phyloP scores from a whole-genome alignment of 2,113 vertebrate genomes.

The Maccullochella peelii region DNA sequence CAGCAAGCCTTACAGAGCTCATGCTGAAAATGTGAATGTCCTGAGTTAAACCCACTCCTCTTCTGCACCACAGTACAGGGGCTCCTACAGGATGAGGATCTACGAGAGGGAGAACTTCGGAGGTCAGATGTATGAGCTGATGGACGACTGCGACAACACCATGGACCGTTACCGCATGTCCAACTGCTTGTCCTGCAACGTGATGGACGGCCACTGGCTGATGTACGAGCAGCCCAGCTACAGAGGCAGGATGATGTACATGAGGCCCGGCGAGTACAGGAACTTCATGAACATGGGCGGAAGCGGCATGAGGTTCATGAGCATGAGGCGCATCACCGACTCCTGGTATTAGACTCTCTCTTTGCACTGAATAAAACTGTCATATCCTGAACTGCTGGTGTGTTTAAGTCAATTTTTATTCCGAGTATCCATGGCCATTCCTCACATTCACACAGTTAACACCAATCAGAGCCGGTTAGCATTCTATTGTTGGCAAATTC shows the following conservation, averaged over 20 bases:
- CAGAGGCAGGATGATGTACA: conserved; percentile 81
- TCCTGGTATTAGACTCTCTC: conserved; percentile 72
- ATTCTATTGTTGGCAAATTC: neutral
- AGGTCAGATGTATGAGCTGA: conserved; percentile 81
- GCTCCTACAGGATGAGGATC: conserved; percentile 82
- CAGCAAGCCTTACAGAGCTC: neutral
- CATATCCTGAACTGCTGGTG: conserved; percentile 24
- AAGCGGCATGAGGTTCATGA: conserved; percentile 73
- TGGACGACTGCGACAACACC: conserved; percentile 81
- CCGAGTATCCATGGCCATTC: neutral
- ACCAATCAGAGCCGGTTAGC: neutral
- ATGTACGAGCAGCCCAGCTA: conserved; percentile 83
- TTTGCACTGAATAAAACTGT: conserved; percentile 75
- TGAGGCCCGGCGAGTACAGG: conserved; percentile 79
- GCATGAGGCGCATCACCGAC: conserved; percentile 80
- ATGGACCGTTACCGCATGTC: conserved; percentile 80
- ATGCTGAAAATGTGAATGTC: neutral
- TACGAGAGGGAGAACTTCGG: conserved; percentile 85
- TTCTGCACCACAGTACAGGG: conserved; percentile 69
- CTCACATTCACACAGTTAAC: neutral
- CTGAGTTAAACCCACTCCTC: neutral
- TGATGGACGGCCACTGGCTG: conserved; percentile 86
- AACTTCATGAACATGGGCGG: conserved; percentile 74
- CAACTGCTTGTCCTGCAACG: conserved; percentile 84
- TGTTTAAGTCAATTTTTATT: neutral